These are phyloP conservation scores for Apocrypta bakeri DNA, from an alignment of 1,140 invertebrate species.

Conservation along the genomic window DNA sequence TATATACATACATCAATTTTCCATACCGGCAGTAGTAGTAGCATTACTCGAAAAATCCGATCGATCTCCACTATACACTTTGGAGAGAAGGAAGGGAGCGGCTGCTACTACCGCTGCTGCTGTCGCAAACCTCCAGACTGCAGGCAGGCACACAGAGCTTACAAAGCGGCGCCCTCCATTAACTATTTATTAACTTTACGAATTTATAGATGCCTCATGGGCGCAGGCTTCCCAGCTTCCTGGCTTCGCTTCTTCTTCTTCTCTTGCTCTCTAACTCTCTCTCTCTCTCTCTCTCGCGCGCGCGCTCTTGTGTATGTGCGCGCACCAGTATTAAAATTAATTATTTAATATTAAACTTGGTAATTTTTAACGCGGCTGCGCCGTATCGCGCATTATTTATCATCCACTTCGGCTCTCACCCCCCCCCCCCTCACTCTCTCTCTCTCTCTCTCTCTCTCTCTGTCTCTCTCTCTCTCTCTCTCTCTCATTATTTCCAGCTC, in stretches of 20 bases:
- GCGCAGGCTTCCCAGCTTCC: constrained; percentile 53
- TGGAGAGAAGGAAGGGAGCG: not conserved
- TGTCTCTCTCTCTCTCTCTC: constrained; percentile 51
- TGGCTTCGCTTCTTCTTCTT: constrained; percentile 28
- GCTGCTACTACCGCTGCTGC: constrained; percentile 48
- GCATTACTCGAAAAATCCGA: not conserved
- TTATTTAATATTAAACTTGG: constrained; percentile 76
- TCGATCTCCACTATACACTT: not conserved
- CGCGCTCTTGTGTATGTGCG: not conserved
- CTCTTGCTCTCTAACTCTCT: constrained; percentile 50
- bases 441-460: constrained; percentile 47
- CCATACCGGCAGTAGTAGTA: not conserved
- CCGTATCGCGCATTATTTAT: constrained; percentile 73
- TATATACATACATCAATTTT: not conserved
- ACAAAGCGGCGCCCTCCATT: constrained; percentile 74
- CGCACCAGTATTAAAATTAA: constrained; percentile 73
- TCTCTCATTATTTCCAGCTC: constrained; percentile 12
- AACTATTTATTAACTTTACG: constrained; percentile 75
- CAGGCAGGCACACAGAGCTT: constrained; percentile 58
- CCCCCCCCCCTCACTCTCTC: constrained; percentile 44
- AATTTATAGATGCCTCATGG: constrained; percentile 75
- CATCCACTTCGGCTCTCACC: constrained; percentile 64
- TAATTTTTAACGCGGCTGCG: constrained; percentile 69
- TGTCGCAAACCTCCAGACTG: constrained; percentile 59
- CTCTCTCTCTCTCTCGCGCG: constrained; percentile 25